A percentile compares a stretch with the other conserved stretches of the same genome.
Evolutionary conservation across 2,888 invertebrate genomes (phyloP).

Genomic region (Coremacera marginata): DNA sequence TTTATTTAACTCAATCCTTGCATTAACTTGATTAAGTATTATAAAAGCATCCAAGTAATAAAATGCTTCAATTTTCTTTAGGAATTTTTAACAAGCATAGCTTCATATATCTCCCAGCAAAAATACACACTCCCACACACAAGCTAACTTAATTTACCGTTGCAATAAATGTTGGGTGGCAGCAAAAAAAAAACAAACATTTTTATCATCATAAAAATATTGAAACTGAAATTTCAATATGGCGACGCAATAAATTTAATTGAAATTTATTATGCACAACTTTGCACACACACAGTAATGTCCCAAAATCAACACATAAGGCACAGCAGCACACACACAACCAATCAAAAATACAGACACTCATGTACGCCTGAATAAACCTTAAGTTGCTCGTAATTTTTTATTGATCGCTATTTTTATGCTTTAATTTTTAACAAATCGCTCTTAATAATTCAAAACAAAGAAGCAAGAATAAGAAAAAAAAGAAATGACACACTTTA

Average conservation of each 20-base stretch:
- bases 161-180: too few species aligned
- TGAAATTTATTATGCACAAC: conserved; percentile 26
- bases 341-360: too few species aligned
- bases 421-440: conserved; percentile 53
- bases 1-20: too few species aligned
- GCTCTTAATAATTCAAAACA: conserved; percentile 55
- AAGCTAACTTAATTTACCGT: conserved; percentile 6
- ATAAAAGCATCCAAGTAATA: too few species aligned
- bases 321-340: not conserved
- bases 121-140: too few species aligned
- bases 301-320: not conserved
- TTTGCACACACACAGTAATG: not conserved
- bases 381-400: not conserved
- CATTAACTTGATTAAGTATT: too few species aligned
- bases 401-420: conserved; percentile 33
- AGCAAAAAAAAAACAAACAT: not conserved
- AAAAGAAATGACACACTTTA: not conserved
- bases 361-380: not conserved
- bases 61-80: too few species aligned
- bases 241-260: conserved; percentile 23
- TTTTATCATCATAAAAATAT: not conserved
- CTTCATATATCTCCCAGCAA: too few species aligned
- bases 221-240: conserved; percentile 25
- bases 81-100: too few species aligned
- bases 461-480: not conserved